Base-by-base conservation (phyloP, 2,113 vertebrate species). In the Colossoma macropomum region DNA sequence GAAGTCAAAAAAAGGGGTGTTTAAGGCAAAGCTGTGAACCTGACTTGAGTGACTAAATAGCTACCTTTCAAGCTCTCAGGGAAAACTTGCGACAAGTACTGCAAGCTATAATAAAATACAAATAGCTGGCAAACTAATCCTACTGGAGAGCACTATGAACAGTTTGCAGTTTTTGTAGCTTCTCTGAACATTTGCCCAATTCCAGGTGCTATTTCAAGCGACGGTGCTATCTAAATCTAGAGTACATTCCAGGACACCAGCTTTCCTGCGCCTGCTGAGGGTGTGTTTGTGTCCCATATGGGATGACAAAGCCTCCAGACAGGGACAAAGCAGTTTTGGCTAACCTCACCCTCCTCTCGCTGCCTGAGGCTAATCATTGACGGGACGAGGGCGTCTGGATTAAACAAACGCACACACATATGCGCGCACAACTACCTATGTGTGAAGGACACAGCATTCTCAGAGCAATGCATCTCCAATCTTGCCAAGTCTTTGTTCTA, bases 361-460 rank as follows among this genome's bases (percentile, higher is more conserved):
- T 84, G 87, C 87, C 86, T 75, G 84, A 52, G 90, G 86, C 89
- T 89, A 90, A 93, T 92, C 88, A 84, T 72, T 80, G 87, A 81
- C 23, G 4, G 79, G 83, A 87, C 70, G 75, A 85, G 75, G 91
- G 89, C 86, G 81, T 86, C 80, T 84, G 13, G 81, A 88, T 86
- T 83, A 90, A 89, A 90, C 84, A 87, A 54, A 74, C 50, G 30
- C 74, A 68, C 65, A 38, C 0, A 80, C 65, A 68, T 54, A 80
- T 73, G 83, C 86, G 89, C 85, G 85, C 81, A 89, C 90, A 87
- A 85, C 87, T 75, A 38, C 77, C 23, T 50, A 13, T 28, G 16
- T 71, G 65, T 27, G 25, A 59, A 71, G 84, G 75, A 86, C 87
- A 66, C 19, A 1, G 17, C 77, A 73, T 81, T 78, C 69, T n/a